Evolutionary conservation across 2,113 vertebrate species (phyloP), one percentile per base, ranked within the genome.

Genomic region (Lipotes vexillifer): DNA sequence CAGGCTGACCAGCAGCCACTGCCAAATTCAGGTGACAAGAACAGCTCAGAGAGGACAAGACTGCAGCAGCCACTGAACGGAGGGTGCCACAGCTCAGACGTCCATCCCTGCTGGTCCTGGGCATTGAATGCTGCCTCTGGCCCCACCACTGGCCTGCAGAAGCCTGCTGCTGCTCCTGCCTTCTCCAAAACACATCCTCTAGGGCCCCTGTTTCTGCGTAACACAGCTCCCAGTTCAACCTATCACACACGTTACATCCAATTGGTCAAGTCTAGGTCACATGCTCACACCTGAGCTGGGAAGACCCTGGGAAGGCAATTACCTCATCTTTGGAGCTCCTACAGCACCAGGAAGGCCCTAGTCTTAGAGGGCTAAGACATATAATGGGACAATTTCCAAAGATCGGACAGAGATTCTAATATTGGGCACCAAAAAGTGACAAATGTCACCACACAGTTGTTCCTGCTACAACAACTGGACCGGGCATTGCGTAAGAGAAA

Each of bases 361-460:
- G 49, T 49, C 49, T 49, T 49, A 49, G 49, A 13, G 49, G 13
- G 49, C 13, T 5, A 21, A 95, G 75, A 84, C 31, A 38, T 12
- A 8, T 8, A 41, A 59, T 41, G 23, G 36, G 61, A 77, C 88
- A 72, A 15, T 84, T 93, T 77, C 41, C 46, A 57, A 92, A 92
- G n/a, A 46, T 1, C 44, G 7, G 25, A 83, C 41, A 41, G n/a
- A 55, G 29, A 63, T 23, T 94, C 83, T 75, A 81, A 89, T 52
- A 87, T 10, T 52, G 21, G 27, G 23, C 15, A 81, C n/a, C 68
- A 44, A 74, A 92, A 87, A 61, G 44, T 25, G 33, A 69, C 72
- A 88, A 84, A 88, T 44, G 77, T 63, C 65, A 91, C 49, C 27
- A 9, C 11, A 36, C 3, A n/a, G 57, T 33, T 55, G 31, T 65